Percentiles rank a stretch among this genome's conserved stretches.
Conservation (phyloP, 2,888 invertebrate species). For the Hyposoter didymator region DNA sequence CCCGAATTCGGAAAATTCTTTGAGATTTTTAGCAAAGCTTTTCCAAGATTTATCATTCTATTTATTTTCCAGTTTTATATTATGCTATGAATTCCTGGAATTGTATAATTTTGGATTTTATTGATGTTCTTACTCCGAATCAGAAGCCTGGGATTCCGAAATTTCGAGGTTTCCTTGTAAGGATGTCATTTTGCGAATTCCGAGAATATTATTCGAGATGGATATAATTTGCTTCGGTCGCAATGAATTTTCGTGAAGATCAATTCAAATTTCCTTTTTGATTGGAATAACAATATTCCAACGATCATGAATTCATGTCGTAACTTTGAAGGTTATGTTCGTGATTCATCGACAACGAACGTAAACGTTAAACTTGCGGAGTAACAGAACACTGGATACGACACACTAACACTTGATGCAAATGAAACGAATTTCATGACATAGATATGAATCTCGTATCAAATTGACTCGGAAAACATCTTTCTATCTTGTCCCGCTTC, state of each 20-base stretch:
- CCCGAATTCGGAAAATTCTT: too few relatives aligned
- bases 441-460: slow-evolving; percentile 4
- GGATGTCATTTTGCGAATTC: slow-evolving; percentile 70
- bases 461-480: slow-evolving; percentile 8
- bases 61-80: too few relatives aligned
- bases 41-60: too few relatives aligned
- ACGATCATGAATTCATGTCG: slow-evolving; percentile 1
- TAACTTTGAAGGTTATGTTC: slow-evolving; percentile 1
- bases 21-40: too few relatives aligned
- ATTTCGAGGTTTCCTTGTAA: slow-evolving; percentile 70
- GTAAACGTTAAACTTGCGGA: neutral
- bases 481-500: neutral
- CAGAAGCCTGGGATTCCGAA: slow-evolving; percentile 54
- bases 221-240: neutral
- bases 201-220: neutral
- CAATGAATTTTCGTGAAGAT: neutral
- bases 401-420: neutral
- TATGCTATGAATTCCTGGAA: too few relatives aligned
- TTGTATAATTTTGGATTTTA: neutral
- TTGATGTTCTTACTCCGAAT: slow-evolving; percentile 69
- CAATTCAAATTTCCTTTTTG: neutral
- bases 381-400: neutral
- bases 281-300: neutral
- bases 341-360: neutral
- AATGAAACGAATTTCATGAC: neutral